Evolutionary conservation across 64 coral and sea anemone species (phyloP).

Genomic region (Anthopleura sola): DNA sequence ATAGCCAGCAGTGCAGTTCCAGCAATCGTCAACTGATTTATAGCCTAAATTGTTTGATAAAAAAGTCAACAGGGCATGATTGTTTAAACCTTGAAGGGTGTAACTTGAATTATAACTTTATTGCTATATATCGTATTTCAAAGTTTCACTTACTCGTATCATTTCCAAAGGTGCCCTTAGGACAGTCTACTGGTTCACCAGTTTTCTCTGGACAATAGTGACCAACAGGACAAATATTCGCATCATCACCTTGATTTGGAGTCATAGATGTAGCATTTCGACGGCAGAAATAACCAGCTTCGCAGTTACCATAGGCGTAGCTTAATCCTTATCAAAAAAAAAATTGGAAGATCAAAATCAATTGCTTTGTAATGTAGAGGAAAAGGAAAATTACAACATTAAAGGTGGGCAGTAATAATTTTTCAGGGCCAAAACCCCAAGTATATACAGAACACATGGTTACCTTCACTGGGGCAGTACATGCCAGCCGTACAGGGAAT

Average conservation of each 20-base stretch:
- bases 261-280: slow-evolving; percentile 62
- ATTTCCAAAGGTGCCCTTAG: slow-evolving; percentile 82
- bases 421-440: too few species aligned
- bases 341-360: background rate
- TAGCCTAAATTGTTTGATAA: slow-evolving; percentile 51
- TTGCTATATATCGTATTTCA: background rate
- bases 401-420: too few species aligned
- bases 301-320: slow-evolving; percentile 52
- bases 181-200: slow-evolving; percentile 76
- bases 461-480: slow-evolving; percentile 86
- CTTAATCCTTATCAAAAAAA: slow-evolving; percentile 59
- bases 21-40: slow-evolving; percentile 81
- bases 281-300: slow-evolving; percentile 76
- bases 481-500: slow-evolving; percentile 67
- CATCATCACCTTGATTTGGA: slow-evolving; percentile 67
- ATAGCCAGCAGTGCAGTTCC: slow-evolving; percentile 87
- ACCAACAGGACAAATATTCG: slow-evolving; percentile 86
- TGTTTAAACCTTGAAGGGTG: too few species aligned
- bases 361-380: background rate
- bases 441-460: background rate
- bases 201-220: slow-evolving; percentile 81
- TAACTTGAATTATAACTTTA: too few species aligned
- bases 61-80: background rate
- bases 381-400: too few species aligned
- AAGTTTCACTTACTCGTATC: slow-evolving; percentile 52